Base-by-base conservation (phyloP, 2,888 invertebrate genomes). In the Vanessa cardui region DNA sequence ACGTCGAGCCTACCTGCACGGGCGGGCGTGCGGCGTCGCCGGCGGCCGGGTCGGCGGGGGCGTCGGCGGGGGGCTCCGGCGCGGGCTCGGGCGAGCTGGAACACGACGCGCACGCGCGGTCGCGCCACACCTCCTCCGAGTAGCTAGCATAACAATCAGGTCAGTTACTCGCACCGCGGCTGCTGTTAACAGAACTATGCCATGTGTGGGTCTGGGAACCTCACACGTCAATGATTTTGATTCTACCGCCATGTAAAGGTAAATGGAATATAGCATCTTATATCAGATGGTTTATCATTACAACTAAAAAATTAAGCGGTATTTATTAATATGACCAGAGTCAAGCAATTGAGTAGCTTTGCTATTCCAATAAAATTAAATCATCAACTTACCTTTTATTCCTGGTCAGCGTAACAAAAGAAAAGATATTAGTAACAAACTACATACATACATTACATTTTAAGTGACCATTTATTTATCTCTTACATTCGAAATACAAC, bases 41-140 rank as follows among this genome's bases (percentile, higher is more conserved):
- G 9, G 80, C 87, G 68, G 73, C 76, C 47, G 61, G 49, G 16
- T 81, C 87, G n/a, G 72, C 72, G 0, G 89, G 86, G 69, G 84
- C 82, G 20, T 79, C 81, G n/a, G 74, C 77, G 68, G 73, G 75
- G 52, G 62, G 52, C 8, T 80, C 86, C n/a, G 72, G 80, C 63
- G 82, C 87, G 68, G 84, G 82, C 26, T 79, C 82, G n/a, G 74
- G 77, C 12, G 88, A 85, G 6, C 81, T 82, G 46, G 69, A 62
- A 2, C 85, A 84, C 0, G 89, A 88, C 66, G 77, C 82, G 73
- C 87, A 87, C 47, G 80, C 80, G 0, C 83, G 80, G 3, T 88
- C 89, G 47, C 89, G 89, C 86, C 88, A 88, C 69, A 89, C 89
- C 62, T 91, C 90, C 70, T 92, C 92, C 0, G 91, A 91, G 69